A percentile compares a stretch with the other conserved stretches of the same genome.
phyloP scores from a whole-genome alignment of 2,797 vertebrate species.

The Agapornis canus region DNA sequence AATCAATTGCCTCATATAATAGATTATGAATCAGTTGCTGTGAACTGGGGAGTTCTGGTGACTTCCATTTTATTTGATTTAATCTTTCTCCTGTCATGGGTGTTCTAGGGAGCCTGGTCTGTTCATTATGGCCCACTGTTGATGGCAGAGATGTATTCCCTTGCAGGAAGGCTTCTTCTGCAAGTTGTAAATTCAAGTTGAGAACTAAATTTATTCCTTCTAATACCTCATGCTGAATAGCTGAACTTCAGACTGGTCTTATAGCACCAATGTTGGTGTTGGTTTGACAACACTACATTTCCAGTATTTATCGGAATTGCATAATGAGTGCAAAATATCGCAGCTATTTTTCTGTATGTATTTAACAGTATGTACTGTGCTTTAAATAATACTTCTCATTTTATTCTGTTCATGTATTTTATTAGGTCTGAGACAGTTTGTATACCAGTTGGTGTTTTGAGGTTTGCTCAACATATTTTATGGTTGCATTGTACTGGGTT shows the following conservation, averaged over 20 bases:
- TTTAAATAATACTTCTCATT: not conserved
- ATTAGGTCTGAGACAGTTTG: not conserved
- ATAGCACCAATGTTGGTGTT: not conserved
- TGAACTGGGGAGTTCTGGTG: constrained; percentile 6
- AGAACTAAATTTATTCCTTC: constrained; percentile 56
- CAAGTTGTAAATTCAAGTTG: constrained; percentile 45
- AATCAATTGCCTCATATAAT: constrained; percentile 37
- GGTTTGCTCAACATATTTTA: not conserved
- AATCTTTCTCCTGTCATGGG: constrained; percentile 51
- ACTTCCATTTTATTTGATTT: constrained; percentile 57
- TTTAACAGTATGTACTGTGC: not conserved
- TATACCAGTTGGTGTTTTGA: not conserved
- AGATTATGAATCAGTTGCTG: constrained; percentile 40
- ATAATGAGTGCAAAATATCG: constrained; percentile 19
- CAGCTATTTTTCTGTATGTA: not conserved
- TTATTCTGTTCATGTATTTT: not conserved
- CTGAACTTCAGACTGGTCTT: constrained; percentile 30
- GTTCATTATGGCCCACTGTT: constrained; percentile 24
- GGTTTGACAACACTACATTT: constrained; percentile 13
- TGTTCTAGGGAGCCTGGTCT: not conserved
- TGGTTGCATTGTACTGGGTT: not conserved
- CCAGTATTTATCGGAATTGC: constrained; percentile 3
- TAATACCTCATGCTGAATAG: not conserved
- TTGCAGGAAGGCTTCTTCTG: constrained; percentile 12
- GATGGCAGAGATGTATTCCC: constrained; percentile 26